phyloP scores from a whole-genome alignment of 92 coral and sea anemone species.

The Zoanthus solanderi region DNA sequence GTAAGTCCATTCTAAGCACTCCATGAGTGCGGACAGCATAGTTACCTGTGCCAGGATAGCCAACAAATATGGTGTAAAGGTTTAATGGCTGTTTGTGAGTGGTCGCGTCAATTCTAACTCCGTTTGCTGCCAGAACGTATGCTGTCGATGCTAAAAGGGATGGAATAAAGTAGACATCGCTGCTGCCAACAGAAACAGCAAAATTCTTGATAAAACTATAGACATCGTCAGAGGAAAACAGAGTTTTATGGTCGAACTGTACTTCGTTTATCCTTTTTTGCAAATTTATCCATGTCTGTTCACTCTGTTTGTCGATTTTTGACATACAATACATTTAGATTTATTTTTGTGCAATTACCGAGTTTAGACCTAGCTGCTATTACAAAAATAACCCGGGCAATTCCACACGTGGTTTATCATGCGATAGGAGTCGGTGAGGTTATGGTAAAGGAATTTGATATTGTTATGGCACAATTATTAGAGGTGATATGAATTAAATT shows the following conservation, averaged over 20 bases:
- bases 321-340: background rate
- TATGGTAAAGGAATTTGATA: background rate
- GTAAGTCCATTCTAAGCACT: background rate
- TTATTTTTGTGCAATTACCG: too few species aligned
- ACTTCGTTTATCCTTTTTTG: too few species aligned
- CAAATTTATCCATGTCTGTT: too few species aligned
- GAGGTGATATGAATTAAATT: background rate
- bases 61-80: conserved; percentile 46
- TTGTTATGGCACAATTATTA: background rate
- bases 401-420: background rate
- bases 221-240: background rate
- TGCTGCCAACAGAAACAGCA: conserved; percentile 50
- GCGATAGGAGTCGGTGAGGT: background rate
- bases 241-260: background rate
- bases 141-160: conserved; percentile 39
- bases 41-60: conserved; percentile 50
- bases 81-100: conserved; percentile 38
- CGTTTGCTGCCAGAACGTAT: conserved; percentile 17
- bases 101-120: background rate
- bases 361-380: background rate
- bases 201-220: background rate
- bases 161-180: conserved; percentile 37
- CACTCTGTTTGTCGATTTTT: too few species aligned
- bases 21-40: background rate
- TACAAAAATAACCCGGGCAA: too few species aligned